Evolutionary conservation across 1,140 invertebrate genomes (phyloP).

Genomic region (Aplysia californica): DNA sequence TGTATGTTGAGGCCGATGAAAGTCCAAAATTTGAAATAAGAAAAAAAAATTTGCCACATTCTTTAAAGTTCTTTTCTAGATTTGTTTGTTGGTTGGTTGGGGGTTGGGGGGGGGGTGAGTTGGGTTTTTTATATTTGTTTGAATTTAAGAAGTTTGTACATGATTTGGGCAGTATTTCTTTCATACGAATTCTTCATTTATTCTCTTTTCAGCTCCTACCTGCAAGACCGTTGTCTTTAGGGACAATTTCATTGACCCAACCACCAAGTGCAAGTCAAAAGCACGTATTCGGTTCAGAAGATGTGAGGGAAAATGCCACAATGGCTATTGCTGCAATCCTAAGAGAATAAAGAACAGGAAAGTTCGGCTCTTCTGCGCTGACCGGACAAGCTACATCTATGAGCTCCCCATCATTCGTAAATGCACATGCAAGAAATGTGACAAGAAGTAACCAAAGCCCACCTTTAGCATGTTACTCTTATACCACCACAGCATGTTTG

Average conservation of each 20-base stretch:
- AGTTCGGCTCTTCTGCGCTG: constrained; percentile 91
- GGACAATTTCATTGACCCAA: constrained; percentile 58
- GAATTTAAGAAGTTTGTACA: too few species aligned
- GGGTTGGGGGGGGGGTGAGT: too few species aligned
- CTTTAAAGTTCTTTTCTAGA: too few species aligned
- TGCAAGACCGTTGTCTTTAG: constrained; percentile 54
- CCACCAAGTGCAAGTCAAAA: constrained; percentile 57
- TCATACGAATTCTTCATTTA: too few species aligned
- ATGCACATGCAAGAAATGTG: constrained; percentile 70
- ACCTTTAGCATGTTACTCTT: too few species aligned
- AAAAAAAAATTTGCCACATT: too few species aligned
- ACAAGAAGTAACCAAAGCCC: constrained; percentile 5
- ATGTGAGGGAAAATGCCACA: constrained; percentile 66
- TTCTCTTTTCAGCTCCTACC: constrained; percentile 57
- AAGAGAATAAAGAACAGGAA: constrained; percentile 91
- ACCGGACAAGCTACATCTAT: constrained; percentile 93
- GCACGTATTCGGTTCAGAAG: constrained; percentile 55
- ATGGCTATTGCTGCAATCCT: constrained; percentile 82
- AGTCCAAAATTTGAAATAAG: too few species aligned
- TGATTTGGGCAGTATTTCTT: too few species aligned
- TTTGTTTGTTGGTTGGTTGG: too few species aligned
- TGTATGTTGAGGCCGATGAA: too few species aligned
- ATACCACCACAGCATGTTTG: too few species aligned
- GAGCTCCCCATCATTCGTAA: constrained; percentile 96
- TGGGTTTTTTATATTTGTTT: too few species aligned